Percentiles rank a stretch among this genome's conserved stretches.
phyloP scores from a whole-genome alignment of 2,888 invertebrate genomes.

The Drosophila cracens region DNA sequence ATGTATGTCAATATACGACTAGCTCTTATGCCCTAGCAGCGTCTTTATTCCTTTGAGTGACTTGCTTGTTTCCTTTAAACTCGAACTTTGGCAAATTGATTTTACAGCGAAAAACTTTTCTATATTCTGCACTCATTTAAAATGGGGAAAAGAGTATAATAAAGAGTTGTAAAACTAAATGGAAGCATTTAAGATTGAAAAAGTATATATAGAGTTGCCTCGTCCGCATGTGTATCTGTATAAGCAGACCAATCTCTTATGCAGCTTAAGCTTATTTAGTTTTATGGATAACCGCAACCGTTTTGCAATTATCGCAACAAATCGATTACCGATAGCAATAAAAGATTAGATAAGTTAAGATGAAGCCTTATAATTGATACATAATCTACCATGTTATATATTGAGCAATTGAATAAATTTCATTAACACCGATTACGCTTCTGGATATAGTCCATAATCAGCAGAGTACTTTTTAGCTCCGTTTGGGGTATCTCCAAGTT shows the following conservation, averaged over 20 bases:
- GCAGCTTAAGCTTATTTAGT: no score
- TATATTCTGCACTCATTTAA: neutral
- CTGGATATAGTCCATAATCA: no score
- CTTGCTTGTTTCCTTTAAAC: neutral
- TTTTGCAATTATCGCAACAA: no score
- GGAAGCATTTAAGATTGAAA: accelerated
- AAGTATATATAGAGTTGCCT: neutral
- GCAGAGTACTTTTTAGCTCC: neutral
- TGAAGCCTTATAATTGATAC: no score
- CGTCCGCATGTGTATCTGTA: neutral
- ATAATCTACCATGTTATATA: no score
- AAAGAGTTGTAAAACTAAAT: neutral
- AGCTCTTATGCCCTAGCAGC: slow-evolving; percentile 1
- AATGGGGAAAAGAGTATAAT: neutral
- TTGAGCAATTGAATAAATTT: no score
- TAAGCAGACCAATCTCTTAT: neutral
- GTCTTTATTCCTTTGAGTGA: neutral
- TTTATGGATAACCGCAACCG: neutral
- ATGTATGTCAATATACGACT: slow-evolving; percentile 2
- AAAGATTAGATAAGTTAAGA: no score
- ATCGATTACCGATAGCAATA: no score
- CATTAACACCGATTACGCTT: no score
- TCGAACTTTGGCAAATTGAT: neutral
- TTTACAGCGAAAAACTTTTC: neutral
- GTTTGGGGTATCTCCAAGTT: neutral